These are phyloP conservation scores for Smutsia gigantea DNA, from an alignment of 2,797 vertebrate genomes.

Conservation along the genomic window DNA sequence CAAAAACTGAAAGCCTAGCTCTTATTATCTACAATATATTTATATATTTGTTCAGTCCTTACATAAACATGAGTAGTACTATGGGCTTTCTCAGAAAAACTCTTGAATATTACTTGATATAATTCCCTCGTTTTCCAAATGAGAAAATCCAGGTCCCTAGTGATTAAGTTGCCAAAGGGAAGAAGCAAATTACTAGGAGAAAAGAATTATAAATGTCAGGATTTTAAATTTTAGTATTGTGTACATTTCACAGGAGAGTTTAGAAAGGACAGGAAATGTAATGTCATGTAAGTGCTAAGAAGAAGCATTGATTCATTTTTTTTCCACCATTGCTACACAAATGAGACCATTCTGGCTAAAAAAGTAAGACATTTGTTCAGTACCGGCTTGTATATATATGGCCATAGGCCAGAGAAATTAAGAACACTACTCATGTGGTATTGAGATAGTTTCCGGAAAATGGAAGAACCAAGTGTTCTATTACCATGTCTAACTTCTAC, in stretches of 20 bases:
- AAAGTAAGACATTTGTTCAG: not conserved
- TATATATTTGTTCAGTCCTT: not conserved
- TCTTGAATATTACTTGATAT: not conserved
- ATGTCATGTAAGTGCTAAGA: slow-evolving; percentile 23
- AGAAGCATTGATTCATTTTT: not conserved
- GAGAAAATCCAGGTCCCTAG: not conserved
- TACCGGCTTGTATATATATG: not conserved
- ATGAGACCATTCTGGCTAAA: slow-evolving; percentile 11
- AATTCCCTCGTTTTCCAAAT: slow-evolving; percentile 42
- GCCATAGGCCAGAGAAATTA: slow-evolving; percentile 28
- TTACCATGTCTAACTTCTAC: not conserved
- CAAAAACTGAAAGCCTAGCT: not conserved
- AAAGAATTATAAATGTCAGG: not conserved
- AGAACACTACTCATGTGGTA: not conserved
- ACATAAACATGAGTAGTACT: not conserved
- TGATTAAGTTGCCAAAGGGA: slow-evolving; percentile 23
- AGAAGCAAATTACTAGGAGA: slow-evolving; percentile 37
- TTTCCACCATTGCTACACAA: not conserved
- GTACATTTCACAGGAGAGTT: slow-evolving; percentile 18
- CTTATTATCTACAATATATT: not conserved
- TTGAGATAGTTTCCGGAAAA: not conserved
- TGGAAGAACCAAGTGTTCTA: not conserved
- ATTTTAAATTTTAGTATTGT: slow-evolving; percentile 49
- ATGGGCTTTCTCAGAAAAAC: not conserved
- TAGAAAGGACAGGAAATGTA: slow-evolving; percentile 51